phyloP scores from a whole-genome alignment of 2,797 vertebrate genomes.

The Lerista edwardsae region DNA sequence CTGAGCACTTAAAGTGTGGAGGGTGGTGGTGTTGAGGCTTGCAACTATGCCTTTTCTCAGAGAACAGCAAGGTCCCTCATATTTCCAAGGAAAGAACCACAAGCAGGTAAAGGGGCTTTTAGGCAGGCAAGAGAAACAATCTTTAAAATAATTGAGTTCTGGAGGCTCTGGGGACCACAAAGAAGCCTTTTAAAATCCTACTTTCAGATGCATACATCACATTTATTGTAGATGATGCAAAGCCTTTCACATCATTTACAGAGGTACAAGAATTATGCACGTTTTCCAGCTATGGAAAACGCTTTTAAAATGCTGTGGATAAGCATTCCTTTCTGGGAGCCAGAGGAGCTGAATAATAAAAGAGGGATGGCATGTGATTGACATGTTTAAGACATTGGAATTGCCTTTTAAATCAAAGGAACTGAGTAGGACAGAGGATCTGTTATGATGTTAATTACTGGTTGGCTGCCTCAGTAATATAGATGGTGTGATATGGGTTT shows the following conservation, averaged over 20 bases:
- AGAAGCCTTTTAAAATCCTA: not conserved
- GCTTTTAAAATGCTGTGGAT: slow-evolving; percentile 5
- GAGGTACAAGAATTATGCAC: not conserved
- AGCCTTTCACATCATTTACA: not conserved
- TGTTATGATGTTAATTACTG: slow-evolving; percentile 2
- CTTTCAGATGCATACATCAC: not conserved
- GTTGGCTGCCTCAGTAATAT: not conserved
- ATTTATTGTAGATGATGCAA: not conserved
- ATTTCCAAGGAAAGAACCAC: accelerated
- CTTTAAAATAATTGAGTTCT: not conserved
- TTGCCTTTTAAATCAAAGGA: slow-evolving; percentile 14
- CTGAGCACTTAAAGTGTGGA: slow-evolving; percentile 47
- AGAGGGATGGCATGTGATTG: not conserved
- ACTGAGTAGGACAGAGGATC: not conserved
- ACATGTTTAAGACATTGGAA: not conserved
- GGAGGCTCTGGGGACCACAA: not conserved
- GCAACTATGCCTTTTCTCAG: not conserved
- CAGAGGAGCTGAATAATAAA: not conserved
- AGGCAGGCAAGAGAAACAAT: not conserved
- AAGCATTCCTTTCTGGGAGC: accelerated
- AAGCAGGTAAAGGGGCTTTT: accelerated
- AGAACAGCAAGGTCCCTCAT: slow-evolving; percentile 23
- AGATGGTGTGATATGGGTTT: not conserved
- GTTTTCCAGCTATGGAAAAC: not conserved
- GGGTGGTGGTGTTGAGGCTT: slow-evolving; percentile 2